phyloP scores from a whole-genome alignment of 2,113 vertebrate species.

The Anguilla rostrata region DNA sequence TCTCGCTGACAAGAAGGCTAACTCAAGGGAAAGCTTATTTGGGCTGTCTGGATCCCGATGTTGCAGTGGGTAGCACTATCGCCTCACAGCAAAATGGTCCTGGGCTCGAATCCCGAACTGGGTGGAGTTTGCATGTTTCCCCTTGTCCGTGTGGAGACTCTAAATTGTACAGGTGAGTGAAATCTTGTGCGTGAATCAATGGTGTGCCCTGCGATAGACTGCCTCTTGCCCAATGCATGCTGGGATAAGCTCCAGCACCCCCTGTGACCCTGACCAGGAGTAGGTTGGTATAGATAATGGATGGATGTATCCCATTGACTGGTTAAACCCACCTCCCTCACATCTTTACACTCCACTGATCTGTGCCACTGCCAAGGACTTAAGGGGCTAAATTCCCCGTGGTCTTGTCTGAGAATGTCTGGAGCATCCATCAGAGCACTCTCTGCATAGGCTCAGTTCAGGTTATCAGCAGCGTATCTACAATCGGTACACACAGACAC shows the following conservation, averaged over 20 bases:
- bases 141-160: too few relatives aligned
- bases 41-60: neutral
- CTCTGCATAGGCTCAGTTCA: conserved; percentile 60
- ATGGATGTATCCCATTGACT: neutral
- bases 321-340: neutral
- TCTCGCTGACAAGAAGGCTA: neutral
- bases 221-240: neutral
- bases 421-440: conserved; percentile 14
- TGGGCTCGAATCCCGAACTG: too few relatives aligned
- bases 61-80: too few relatives aligned
- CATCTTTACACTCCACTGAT: neutral
- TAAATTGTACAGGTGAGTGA: too few relatives aligned
- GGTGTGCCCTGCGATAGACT: too few relatives aligned
- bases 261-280: too few relatives aligned
- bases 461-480: conserved; percentile 42
- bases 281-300: too few relatives aligned
- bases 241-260: neutral
- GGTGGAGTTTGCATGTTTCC: too few relatives aligned
- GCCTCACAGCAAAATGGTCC: too few relatives aligned
- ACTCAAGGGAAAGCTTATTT: neutral
- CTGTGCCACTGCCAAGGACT: neutral
- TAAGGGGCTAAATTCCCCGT: neutral
- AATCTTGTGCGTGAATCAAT: too few relatives aligned
- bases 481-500: conserved; percentile 50
- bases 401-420: conserved; percentile 40